Evolutionary conservation across 37 sponge, comb jelly and placozoan species (phyloP).

Genomic region (Tethya wilhelma): DNA sequence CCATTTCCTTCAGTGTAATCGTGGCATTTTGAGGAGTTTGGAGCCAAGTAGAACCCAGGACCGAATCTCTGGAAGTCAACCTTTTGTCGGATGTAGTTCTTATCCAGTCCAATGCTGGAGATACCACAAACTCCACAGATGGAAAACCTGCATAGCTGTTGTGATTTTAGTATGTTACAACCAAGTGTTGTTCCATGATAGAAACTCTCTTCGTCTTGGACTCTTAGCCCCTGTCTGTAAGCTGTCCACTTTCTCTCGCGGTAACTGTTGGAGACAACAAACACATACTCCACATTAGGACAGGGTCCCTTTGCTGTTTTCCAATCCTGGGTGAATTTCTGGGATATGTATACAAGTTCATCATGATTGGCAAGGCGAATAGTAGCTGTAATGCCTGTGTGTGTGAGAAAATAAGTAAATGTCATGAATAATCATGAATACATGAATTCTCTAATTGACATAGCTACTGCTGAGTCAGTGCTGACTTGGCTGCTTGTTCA

Average conservation of each 20-base stretch:
- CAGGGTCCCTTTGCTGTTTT: conserved; percentile 1
- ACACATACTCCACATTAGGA: neutral
- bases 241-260: conserved; percentile 1
- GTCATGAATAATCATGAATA: neutral
- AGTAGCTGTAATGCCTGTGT: neutral
- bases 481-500: no score
- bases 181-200: conserved; percentile 72
- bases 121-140: conserved; percentile 78
- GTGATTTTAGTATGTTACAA: conserved; percentile 48
- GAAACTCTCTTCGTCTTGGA: conserved; percentile 12
- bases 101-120: conserved; percentile 36
- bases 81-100: conserved; percentile 14
- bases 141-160: conserved; percentile 22
- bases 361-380: neutral
- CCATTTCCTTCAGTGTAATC: conserved; percentile 74
- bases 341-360: neutral
- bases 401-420: neutral
- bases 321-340: conserved; percentile 20
- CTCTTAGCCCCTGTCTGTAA: neutral
- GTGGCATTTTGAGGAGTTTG: conserved; percentile 73
- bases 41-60: conserved; percentile 72
- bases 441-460: no score
- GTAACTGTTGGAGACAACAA: neutral
- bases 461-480: no score
- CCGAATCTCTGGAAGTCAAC: conserved; percentile 61